Conservation (phyloP, 2,888 invertebrate species). For the Mylabris sibirica region DNA sequence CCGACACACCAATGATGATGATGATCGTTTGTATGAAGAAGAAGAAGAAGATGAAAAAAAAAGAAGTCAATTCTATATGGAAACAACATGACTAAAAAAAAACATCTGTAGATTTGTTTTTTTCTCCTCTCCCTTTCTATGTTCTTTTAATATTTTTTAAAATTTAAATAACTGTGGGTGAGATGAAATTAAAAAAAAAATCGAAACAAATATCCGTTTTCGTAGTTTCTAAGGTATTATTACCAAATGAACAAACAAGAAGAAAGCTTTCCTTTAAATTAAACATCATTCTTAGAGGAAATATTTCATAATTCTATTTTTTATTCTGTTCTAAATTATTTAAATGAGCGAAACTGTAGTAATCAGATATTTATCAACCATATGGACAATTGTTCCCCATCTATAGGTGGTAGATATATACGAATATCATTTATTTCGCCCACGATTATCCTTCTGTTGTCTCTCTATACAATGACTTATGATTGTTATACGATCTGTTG, state of each 20-base stretch:
- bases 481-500: neutral
- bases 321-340: neutral
- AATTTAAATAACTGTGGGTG: neutral
- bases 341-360: neutral
- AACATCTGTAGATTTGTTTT: conserved; percentile 3
- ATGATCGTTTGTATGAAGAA: too few relatives aligned
- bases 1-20: neutral
- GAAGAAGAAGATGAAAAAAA: neutral
- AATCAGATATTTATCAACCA: neutral
- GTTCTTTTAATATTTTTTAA: too few relatives aligned
- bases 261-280: neutral
- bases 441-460: neutral
- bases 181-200: neutral
- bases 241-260: neutral
- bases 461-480: neutral
- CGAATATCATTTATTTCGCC: neutral
- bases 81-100: neutral
- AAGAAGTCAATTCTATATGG: too few relatives aligned
- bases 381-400: neutral
- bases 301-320: too few relatives aligned
- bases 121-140: neutral
- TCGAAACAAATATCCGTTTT: neutral
- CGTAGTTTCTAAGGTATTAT: neutral
- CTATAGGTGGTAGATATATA: neutral
- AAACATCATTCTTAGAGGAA: neutral